phyloP scores from a whole-genome alignment of 2,888 invertebrate species.

The Strigamia crassipes region DNA sequence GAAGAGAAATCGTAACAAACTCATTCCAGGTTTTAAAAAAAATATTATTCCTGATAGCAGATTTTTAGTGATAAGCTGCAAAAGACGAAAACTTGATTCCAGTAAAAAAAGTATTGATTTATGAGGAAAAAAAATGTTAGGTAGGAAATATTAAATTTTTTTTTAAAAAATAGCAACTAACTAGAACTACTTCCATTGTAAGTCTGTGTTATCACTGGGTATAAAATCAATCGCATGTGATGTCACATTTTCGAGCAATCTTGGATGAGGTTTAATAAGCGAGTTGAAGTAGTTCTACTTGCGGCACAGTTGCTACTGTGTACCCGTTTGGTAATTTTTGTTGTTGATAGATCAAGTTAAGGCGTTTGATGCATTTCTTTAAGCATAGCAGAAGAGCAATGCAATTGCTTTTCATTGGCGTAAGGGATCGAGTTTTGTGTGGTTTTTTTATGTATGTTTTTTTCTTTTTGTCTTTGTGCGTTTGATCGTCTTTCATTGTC shows the following conservation, averaged over 20 bases:
- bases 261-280: too few species aligned
- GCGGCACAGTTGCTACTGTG: too few species aligned
- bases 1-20: not conserved
- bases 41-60: slow-evolving; percentile 6
- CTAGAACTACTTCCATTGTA: too few species aligned
- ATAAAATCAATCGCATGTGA: too few species aligned
- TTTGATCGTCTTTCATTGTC: slow-evolving; percentile 35
- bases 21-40: not conserved
- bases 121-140: not conserved
- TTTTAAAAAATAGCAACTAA: too few species aligned
- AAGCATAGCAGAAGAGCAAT: not conserved
- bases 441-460: not conserved
- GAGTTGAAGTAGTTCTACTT: too few species aligned
- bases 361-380: not conserved
- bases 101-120: not conserved
- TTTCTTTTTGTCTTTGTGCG: not conserved
- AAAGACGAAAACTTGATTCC: not conserved
- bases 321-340: too few species aligned
- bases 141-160: too few species aligned
- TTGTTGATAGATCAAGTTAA: not conserved
- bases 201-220: too few species aligned
- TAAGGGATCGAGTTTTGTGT: not conserved
- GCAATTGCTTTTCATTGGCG: slow-evolving; percentile 23
- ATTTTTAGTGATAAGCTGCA: slow-evolving; percentile 5
- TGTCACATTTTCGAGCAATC: too few species aligned